phyloP scores from a whole-genome alignment of 2,113 vertebrate genomes.

The Dendropsophus ebraccatus region DNA sequence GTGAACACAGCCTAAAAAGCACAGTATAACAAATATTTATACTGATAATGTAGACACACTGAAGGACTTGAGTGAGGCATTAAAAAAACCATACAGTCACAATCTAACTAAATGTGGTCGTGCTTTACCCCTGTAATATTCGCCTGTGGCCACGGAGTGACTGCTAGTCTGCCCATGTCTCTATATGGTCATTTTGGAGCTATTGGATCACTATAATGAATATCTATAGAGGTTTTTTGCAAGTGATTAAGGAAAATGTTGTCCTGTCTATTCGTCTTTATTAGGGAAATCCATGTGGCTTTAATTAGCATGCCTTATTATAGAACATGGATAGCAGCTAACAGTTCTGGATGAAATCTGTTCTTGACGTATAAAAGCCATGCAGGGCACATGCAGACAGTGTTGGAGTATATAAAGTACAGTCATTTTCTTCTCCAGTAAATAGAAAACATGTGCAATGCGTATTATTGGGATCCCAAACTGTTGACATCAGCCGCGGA shows the following conservation, averaged over 20 bases:
- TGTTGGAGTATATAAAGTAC: neutral
- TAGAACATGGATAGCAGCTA: constrained; percentile 18
- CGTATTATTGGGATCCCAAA: neutral
- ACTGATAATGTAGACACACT: neutral
- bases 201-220: neutral
- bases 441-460: constrained; percentile 24
- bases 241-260: neutral
- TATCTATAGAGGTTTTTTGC: neutral
- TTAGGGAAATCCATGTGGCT: neutral
- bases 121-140: neutral
- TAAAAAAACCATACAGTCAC: neutral
- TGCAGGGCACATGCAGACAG: neutral
- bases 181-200: neutral
- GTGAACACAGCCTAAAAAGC: neutral
- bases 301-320: constrained; percentile 7
- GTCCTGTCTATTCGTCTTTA: neutral
- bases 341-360: neutral
- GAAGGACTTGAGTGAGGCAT: neutral
- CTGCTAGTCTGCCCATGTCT: neutral
- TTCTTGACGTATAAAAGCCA: constrained; percentile 20
- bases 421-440: neutral
- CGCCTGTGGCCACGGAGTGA: neutral
- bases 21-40: neutral
- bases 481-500: neutral
- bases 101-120: neutral